Conservation (phyloP, 2,113 vertebrate genomes). For the Cochlearius cochlearius region DNA sequence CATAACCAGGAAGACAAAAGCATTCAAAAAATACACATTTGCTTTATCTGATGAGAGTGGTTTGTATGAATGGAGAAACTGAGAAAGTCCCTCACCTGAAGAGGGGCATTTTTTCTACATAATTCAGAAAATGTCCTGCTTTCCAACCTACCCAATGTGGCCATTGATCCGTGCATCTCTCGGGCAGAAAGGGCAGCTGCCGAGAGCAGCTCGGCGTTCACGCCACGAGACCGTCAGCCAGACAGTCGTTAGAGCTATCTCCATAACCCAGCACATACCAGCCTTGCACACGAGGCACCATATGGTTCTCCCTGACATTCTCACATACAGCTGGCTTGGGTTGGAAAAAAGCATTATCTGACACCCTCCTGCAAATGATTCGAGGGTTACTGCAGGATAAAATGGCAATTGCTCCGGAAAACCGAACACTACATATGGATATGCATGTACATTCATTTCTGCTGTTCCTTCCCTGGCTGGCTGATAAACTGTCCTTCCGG, state of each 20-base stretch:
- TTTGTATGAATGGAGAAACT: not conserved
- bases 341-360: conserved; percentile 2
- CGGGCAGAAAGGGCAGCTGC: not conserved
- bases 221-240: not conserved
- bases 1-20: not conserved
- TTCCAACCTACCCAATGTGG: not conserved
- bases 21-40: not conserved
- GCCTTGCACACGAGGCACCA: not conserved
- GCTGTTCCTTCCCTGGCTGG: not conserved
- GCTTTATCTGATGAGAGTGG: not conserved
- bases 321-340: not conserved
- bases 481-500: not conserved
- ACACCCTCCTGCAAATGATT: not conserved
- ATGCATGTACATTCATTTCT: not conserved
- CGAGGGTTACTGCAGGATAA: not conserved
- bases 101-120: not conserved
- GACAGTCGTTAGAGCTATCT: not conserved
- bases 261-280: not conserved
- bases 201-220: not conserved
- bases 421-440: not conserved
- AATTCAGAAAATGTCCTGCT: not conserved
- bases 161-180: not conserved
- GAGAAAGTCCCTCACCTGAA: not conserved
- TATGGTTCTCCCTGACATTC: not conserved
- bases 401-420: conserved; percentile 18